phyloP scores from a whole-genome alignment of 2,888 invertebrate genomes.

The Pterostichus niger region DNA sequence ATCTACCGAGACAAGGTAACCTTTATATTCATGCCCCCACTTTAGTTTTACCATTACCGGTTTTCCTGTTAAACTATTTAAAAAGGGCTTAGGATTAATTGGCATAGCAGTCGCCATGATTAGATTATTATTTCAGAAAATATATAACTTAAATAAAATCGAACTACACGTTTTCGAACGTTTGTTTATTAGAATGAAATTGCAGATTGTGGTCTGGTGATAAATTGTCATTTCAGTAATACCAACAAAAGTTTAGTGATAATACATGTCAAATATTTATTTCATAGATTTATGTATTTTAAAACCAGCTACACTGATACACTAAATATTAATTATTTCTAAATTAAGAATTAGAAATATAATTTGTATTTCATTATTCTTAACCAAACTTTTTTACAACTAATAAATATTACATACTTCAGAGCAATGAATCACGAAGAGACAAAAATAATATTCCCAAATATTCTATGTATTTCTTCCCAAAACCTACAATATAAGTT shows the following conservation, averaged over 20 bases:
- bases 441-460: constrained; percentile 7
- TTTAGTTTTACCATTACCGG: constrained; percentile 98
- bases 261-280: no score
- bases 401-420: not conserved
- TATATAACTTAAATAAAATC: constrained; percentile 24
- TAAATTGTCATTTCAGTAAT: not conserved
- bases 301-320: no score
- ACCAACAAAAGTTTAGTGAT: constrained; percentile 3
- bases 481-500: constrained; percentile 48
- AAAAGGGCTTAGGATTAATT: constrained; percentile 99
- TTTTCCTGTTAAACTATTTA: constrained; percentile 98
- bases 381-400: not conserved
- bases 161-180: constrained; percentile 59
- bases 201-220: not conserved
- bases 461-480: constrained; percentile 48
- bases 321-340: no score
- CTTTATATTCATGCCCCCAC: constrained; percentile 99
- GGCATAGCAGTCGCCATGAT: constrained; percentile 92
- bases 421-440: not conserved
- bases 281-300: no score
- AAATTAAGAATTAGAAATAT: no score
- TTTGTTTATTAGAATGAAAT: constrained; percentile 57
- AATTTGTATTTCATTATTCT: not conserved
- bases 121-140: constrained; percentile 24
- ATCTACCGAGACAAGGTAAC: constrained; percentile 97